Evolutionary conservation across 2,113 vertebrate genomes (phyloP).

Genomic region (Ia io): DNA sequence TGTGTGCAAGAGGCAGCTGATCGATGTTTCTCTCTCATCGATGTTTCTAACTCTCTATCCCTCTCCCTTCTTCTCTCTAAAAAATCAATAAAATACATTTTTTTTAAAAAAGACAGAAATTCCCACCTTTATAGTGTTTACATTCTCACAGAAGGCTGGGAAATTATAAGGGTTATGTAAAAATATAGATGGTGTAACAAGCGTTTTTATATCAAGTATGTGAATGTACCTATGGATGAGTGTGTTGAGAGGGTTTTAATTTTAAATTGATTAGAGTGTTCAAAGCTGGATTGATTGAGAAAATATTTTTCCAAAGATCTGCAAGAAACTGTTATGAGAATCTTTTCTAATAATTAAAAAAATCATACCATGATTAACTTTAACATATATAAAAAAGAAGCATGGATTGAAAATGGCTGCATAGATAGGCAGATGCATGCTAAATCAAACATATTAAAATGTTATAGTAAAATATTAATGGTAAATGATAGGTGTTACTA

Average conservation of each 20-base stretch:
- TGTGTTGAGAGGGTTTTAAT: background rate
- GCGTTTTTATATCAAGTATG: background rate
- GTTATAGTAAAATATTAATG: background rate
- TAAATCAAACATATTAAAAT: background rate
- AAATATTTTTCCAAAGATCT: background rate
- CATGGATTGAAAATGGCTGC: background rate
- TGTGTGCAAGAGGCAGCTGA: too few relatives aligned
- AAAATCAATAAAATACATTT: too few relatives aligned
- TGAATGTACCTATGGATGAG: fast-evolving
- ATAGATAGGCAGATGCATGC: background rate
- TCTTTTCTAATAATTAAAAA: background rate
- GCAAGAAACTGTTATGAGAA: background rate
- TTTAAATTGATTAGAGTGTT: background rate
- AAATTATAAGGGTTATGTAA: background rate
- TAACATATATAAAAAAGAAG: background rate
- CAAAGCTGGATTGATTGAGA: background rate
- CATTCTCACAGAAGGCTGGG: background rate
- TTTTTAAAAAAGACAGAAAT: background rate
- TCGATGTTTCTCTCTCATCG: too few relatives aligned
- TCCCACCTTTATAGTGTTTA: background rate
- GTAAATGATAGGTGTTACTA: background rate
- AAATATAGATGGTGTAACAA: background rate
- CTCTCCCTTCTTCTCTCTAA: too few relatives aligned
- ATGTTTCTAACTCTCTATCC: too few relatives aligned
- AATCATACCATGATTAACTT: background rate